A percentile compares a stretch with the other conserved stretches of the same genome.
phyloP scores from a whole-genome alignment of 1,140 invertebrate genomes.

The Trinorchestia longiramus region DNA sequence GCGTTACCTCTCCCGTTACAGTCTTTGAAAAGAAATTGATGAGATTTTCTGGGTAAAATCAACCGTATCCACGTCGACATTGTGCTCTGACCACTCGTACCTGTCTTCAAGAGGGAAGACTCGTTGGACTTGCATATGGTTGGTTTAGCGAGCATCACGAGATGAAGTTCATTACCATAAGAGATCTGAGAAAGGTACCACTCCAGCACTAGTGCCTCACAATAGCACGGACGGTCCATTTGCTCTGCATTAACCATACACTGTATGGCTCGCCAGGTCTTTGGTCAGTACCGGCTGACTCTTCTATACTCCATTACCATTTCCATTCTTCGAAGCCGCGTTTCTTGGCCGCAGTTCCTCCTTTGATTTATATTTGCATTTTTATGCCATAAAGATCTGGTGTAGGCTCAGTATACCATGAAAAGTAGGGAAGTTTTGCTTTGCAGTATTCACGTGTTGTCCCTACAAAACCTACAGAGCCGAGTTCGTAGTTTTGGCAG shows the following conservation, averaged over 20 bases:
- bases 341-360: background rate
- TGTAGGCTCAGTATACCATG: background rate
- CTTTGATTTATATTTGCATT: background rate
- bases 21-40: background rate
- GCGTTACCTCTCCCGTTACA: background rate
- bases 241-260: background rate
- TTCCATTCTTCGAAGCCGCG: background rate
- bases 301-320: slow-evolving; percentile 8
- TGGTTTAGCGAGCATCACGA: background rate
- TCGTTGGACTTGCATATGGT: background rate
- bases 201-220: background rate
- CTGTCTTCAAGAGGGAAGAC: background rate
- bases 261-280: background rate
- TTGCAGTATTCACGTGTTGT: background rate
- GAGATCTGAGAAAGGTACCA: background rate
- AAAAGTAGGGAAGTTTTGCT: background rate
- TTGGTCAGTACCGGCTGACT: background rate
- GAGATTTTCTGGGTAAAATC: background rate
- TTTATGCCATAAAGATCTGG: background rate
- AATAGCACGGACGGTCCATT: background rate
- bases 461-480: background rate
- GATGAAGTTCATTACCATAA: slow-evolving; percentile 9
- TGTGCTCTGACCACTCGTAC: background rate
- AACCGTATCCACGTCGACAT: background rate
- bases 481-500: background rate